Conservation (phyloP, 2,888 invertebrate species). For the Pachliopta kotzebuea region DNA sequence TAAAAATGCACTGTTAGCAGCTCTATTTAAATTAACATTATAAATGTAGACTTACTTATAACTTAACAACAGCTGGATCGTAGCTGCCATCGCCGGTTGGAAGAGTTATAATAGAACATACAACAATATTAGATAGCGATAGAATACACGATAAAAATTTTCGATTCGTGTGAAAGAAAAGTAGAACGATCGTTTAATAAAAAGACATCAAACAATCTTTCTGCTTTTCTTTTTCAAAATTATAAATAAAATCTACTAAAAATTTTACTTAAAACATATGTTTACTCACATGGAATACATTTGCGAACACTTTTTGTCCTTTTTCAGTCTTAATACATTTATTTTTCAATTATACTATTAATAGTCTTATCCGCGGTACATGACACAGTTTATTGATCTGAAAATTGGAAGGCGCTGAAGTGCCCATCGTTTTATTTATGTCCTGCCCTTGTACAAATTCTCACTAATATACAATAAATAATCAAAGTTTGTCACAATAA, state of each 20-base stretch:
- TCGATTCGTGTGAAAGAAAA: not conserved
- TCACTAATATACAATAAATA: not conserved
- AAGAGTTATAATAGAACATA: not conserved
- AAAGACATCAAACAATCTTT: not conserved
- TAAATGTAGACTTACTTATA: not conserved
- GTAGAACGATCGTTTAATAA: too few species aligned
- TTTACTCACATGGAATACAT: not conserved
- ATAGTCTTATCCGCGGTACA: not conserved
- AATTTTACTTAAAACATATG: not conserved
- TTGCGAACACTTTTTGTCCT: not conserved
- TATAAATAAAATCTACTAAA: not conserved
- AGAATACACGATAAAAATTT: not conserved
- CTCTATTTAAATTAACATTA: not conserved
- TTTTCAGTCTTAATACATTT: too few species aligned
- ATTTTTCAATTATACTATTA: too few species aligned
- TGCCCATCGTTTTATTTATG: not conserved
- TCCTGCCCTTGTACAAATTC: not conserved
- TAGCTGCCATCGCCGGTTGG: not conserved
- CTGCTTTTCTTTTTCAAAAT: too few species aligned
- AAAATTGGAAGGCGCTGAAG: constrained; percentile 32
- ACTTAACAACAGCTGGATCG: not conserved
- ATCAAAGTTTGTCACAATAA: not conserved
- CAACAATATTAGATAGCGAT: not conserved
- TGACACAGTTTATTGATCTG: constrained; percentile 7
- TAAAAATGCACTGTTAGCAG: not conserved